A percentile compares a stretch with the other conserved stretches of the same genome.
Conservation (phyloP, 2,797 vertebrate genomes). For the Trachurus trachurus region DNA sequence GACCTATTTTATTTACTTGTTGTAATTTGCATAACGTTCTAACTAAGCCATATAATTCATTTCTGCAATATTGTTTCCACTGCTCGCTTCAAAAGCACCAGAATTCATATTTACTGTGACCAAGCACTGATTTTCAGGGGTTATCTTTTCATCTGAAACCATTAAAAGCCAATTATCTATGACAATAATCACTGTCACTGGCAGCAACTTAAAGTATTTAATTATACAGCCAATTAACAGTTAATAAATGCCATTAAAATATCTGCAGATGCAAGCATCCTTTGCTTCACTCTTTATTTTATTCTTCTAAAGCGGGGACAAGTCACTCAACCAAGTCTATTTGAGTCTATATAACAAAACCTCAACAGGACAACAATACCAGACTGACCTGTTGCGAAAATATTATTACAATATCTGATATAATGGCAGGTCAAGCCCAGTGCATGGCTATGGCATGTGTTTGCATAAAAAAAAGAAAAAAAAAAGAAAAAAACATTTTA, state of each 20-base stretch:
- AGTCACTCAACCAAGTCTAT: not conserved
- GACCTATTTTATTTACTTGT: not conserved
- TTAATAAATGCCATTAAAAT: not conserved
- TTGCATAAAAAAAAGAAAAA: no score
- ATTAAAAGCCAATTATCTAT: not conserved
- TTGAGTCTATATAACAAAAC: no score
- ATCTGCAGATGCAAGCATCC: no score
- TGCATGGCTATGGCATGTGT: not conserved
- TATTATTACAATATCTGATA: not conserved
- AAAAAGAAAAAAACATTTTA: no score
- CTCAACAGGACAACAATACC: not conserved
- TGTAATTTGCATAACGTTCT: not conserved
- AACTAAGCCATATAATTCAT: not conserved
- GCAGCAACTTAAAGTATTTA: not conserved
- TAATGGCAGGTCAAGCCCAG: not conserved
- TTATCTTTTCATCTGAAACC: not conserved
- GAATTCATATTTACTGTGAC: not conserved
- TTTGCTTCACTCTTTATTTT: not conserved
- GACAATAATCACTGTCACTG: not conserved
- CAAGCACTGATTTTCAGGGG: not conserved
- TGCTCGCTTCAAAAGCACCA: not conserved
- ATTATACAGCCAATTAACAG: not conserved
- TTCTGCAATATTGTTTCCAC: not conserved
- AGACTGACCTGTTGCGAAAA: not conserved
- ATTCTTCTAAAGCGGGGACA: not conserved